A percentile compares a stretch with the other conserved stretches of the same genome.
phyloP scores from a whole-genome alignment of 2,797 vertebrate species.

The Podarcis lilfordi region DNA sequence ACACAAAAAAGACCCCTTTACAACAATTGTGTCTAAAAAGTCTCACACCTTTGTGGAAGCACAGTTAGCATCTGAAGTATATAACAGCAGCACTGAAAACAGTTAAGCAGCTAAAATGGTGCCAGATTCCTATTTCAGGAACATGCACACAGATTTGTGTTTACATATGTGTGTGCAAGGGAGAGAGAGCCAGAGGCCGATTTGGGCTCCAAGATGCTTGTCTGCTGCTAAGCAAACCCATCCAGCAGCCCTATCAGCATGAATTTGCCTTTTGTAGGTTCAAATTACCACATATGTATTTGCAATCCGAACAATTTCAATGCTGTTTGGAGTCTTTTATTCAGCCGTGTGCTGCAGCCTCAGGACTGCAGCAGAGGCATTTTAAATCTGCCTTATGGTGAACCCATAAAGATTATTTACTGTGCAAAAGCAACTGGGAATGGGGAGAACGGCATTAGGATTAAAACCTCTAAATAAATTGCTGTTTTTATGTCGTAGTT shows the following conservation, averaged over 20 bases:
- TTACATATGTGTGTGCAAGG: conserved; percentile 36
- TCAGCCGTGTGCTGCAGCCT: conserved; percentile 56
- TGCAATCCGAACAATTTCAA: conserved; percentile 70
- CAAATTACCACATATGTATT: conserved; percentile 69
- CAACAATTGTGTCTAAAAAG: conserved; percentile 5
- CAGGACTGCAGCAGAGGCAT: conserved; percentile 72
- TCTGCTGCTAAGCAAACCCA: conserved; percentile 67
- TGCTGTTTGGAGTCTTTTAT: conserved; percentile 64
- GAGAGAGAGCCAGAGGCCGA: conserved; percentile 35
- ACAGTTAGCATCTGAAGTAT: conserved; percentile 18
- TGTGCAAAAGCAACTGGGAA: conserved; percentile 50
- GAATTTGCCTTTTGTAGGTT: conserved; percentile 73
- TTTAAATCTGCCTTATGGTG: conserved; percentile 70
- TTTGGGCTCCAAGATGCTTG: conserved; percentile 58
- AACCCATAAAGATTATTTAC: conserved; percentile 74
- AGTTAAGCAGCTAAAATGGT: conserved; percentile 66
- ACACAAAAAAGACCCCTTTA: conserved; percentile 53
- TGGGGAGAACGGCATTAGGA: conserved; percentile 57
- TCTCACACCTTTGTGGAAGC: conserved; percentile 52
- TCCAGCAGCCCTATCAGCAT: conserved; percentile 69
- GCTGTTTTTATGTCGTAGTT: conserved; percentile 59
- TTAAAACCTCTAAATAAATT: conserved; percentile 70
- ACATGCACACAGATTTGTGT: conserved; percentile 60
- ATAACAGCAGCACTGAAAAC: conserved; percentile 63
- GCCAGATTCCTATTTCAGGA: conserved; percentile 49